Conservation (phyloP, 1,140 invertebrate genomes). For the Triops cancriformis region DNA sequence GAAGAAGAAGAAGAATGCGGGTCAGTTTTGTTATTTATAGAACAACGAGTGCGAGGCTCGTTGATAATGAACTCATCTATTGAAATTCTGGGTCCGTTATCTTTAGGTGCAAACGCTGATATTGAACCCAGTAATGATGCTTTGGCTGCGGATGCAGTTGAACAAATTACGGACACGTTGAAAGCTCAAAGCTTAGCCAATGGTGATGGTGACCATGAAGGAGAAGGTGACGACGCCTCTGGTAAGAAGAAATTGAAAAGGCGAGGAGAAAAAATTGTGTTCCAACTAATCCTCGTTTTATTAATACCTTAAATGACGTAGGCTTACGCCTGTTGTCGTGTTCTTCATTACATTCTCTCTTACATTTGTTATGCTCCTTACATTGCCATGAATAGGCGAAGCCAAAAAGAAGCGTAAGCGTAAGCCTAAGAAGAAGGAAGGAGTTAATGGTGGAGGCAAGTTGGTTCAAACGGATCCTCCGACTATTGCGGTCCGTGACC, state of each 20-base stretch:
- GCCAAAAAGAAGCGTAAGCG: constrained; percentile 55
- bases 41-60: no score
- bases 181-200: constrained; percentile 14
- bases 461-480: constrained; percentile 71
- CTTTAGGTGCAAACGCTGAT: background rate
- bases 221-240: constrained; percentile 62
- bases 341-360: no score
- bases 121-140: background rate
- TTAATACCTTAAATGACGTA: no score
- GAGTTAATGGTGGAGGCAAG: constrained; percentile 42
- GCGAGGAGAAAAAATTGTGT: background rate
- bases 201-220: constrained; percentile 61
- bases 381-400: constrained; percentile 31
- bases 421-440: constrained; percentile 44
- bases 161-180: background rate
- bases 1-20: background rate
- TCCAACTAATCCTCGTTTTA: no score
- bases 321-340: no score
- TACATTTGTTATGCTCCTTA: no score
- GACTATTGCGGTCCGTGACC: constrained; percentile 69
- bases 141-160: background rate
- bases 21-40: background rate
- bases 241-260: constrained; percentile 30
- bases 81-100: background rate
- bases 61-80: no score